Percentiles rank a stretch among this genome's conserved stretches.
phyloP scores from a whole-genome alignment of 2,113 vertebrate genomes.

The Malaclemys terrapin region DNA sequence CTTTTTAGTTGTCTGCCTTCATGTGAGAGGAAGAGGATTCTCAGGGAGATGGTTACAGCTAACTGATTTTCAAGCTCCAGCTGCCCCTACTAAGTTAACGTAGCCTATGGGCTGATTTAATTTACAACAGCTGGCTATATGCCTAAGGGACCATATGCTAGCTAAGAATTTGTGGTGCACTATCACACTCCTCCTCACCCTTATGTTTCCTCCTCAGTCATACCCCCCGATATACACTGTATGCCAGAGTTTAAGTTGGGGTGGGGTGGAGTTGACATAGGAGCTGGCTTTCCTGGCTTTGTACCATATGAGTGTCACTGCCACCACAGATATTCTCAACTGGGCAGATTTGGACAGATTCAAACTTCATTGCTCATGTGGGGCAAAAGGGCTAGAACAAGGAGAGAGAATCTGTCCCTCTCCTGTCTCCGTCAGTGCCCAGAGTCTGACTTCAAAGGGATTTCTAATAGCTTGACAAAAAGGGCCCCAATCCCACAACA shows the following conservation, averaged over 20 bases:
- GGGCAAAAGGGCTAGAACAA: background rate
- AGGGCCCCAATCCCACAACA: background rate
- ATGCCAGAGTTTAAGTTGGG: background rate
- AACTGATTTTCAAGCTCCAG: background rate
- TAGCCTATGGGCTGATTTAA: background rate
- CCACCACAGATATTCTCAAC: background rate
- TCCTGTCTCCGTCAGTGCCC: fast-evolving
- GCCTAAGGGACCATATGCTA: background rate
- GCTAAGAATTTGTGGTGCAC: background rate
- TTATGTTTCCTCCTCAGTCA: background rate
- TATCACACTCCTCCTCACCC: background rate
- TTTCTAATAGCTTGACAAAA: background rate
- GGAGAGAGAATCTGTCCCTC: background rate
- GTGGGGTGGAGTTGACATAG: background rate
- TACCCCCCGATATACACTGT: background rate
- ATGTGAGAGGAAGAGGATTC: background rate
- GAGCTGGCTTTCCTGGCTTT: background rate
- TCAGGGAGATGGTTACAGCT: background rate
- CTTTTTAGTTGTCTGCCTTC: background rate
- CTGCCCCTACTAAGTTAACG: background rate
- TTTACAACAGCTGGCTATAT: background rate
- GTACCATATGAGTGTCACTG: background rate
- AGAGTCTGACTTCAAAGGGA: background rate
- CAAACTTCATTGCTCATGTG: background rate
- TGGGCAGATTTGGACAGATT: fast-evolving